Conservation (phyloP, 2,113 vertebrate genomes). For the Romanogobio albipinnatus region DNA sequence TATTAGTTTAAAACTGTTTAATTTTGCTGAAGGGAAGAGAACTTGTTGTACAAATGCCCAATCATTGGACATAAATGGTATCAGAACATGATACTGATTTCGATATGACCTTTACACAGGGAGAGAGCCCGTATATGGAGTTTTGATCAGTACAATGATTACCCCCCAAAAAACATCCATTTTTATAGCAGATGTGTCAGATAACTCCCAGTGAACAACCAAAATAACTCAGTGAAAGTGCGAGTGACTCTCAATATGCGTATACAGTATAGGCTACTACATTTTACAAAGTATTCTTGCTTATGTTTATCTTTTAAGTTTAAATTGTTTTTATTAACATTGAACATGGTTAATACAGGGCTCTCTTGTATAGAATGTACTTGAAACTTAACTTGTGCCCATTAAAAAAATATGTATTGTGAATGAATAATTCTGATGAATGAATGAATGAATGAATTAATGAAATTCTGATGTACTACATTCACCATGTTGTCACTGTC, state of each 20-base stretch:
- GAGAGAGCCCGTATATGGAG: slow-evolving; percentile 53
- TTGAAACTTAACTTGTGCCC: no score
- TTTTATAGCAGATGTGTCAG: slow-evolving; percentile 1
- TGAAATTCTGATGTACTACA: no score
- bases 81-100: slow-evolving; percentile 35
- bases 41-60: slow-evolving; percentile 40
- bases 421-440: no score
- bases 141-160: slow-evolving; percentile 54
- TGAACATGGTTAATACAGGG: no score
- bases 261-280: no score
- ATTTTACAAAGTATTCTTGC: no score
- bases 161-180: slow-evolving; percentile 23
- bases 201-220: not conserved
- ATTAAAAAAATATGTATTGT: no score
- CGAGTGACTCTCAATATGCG: not conserved
- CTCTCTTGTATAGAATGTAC: no score
- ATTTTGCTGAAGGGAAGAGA: slow-evolving; percentile 38
- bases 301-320: no score
- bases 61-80: slow-evolving; percentile 39
- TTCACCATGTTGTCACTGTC: no score
- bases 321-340: no score
- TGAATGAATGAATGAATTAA: no score
- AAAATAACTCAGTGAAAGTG: not conserved
- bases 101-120: not conserved
- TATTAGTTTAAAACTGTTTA: slow-evolving; percentile 38